Evolutionary conservation across 2,888 invertebrate genomes (phyloP), one percentile per base, ranked within the genome.

Genomic region (Macroteleia sp.): DNA sequence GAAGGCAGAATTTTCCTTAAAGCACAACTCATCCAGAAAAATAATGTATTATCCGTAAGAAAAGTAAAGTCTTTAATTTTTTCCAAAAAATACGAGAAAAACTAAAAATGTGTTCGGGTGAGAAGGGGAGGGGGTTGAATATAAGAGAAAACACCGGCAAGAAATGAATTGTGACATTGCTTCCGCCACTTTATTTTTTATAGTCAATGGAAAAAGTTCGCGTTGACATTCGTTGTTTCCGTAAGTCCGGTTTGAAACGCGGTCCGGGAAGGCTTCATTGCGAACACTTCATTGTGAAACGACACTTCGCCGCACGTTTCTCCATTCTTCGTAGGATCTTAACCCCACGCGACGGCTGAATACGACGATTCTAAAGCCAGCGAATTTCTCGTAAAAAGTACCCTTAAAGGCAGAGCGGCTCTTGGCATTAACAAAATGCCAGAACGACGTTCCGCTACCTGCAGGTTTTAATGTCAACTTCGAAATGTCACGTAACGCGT

Each of bases 361-460:
- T 71, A 25, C 69, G 56, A 64, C 64, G 70, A 66, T 79, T 75
- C 77, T 77, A 79, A 82, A 83, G 79, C 81, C 79, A 70, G 61
- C 79, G 82, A 85, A 84, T 86, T 84, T 82, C 85, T 87, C 86
- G 84, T 88, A 86, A 88, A 87, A 85, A 85, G 74, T 81, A 44
- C 82, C 84, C 84, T 86, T 83, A 83, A 82, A 82, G 86, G 84
- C 81, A 81, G 80, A 74, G 77, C 59, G 67, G 52, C 81, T 80
- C 83, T 80, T 86, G 88, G 86, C 88, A 89, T 89, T 89, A 89
- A 86, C 86, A 85, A 89, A 89, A 89, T 89, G 88, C 86, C 88
- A 85, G 75, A 83, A 84, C 80, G 76, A 66, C 59, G 79, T 71
- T 75, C 75, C 67, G 64, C 70, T 80, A 70, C 77, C 70, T 56